Evolutionary conservation across 2,888 invertebrate genomes (phyloP), one percentile per base, ranked within the genome.

Genomic region (Drosophila percnosoma): DNA sequence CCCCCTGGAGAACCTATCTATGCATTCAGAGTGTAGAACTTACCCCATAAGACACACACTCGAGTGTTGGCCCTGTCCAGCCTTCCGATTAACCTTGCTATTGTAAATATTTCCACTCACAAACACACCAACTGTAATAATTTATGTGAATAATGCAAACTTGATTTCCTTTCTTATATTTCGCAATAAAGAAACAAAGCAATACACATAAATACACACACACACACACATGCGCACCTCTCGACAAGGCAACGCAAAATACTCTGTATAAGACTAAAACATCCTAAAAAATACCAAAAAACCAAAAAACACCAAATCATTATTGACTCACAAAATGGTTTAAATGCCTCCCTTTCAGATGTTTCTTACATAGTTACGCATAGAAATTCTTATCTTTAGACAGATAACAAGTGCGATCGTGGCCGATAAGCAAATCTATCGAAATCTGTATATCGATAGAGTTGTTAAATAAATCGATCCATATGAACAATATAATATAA

Each of bases 311-410:
- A 10, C 10, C 4, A 27, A 49, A 24, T 45, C 45, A 24, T 15
- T 15, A 45, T 24, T 45, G 24, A 54, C n/a, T 54, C 15, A 5
- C 36, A 57, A 61, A 68, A 49, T 61, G 42, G 64, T 75, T 75
- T 68, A 31, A 67, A 63, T 80, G 83, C 69, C 78, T 68, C 52
- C 68, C 69, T 73, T 82, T 82, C 73, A 82, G 82, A 82, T 82
- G 82, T 82, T 82, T 80, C 82, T 80, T 83, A 72, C 73, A 82
- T 80, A 75, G 82, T 80, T 82, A 78, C 71, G 71, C 53, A 68
- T 15, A 24, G 15, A 36, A 42, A 48, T n/a, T 38, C 34, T 11
- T 15, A 21, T 10, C 27, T 45, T 27, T 27, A n/a, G 4, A 36
- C 33, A 18, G 24, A 10, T 42, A 27, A 27, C 48, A 68, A 42